Evolutionary conservation across 2,888 invertebrate genomes (phyloP).

Genomic region (Phalera bucephala): DNA sequence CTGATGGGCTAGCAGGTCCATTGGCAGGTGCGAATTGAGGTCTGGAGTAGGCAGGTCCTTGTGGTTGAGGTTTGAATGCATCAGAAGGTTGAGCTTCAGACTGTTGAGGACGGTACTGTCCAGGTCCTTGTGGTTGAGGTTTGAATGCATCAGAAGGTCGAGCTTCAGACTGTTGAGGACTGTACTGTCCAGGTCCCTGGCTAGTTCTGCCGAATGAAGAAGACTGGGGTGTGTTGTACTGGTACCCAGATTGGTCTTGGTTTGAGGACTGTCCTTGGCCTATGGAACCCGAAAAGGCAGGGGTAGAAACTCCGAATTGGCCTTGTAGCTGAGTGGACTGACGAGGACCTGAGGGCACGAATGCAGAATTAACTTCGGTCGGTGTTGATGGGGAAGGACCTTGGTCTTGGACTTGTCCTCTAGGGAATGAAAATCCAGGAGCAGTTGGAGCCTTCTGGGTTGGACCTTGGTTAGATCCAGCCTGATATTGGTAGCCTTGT

Average conservation of each 20-base stretch:
- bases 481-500: slow-evolving; percentile 26
- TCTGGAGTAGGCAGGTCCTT: slow-evolving; percentile 1
- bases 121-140: slow-evolving; percentile 1
- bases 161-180: slow-evolving; percentile 3
- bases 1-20: slow-evolving; percentile 6
- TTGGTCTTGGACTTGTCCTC: slow-evolving; percentile 11
- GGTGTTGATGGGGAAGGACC: slow-evolving; percentile 13
- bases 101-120: slow-evolving; percentile 5
- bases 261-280: slow-evolving; percentile 8
- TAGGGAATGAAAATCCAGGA: not conserved
- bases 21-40: not conserved
- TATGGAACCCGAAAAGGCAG: not conserved
- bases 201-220: slow-evolving; percentile 8
- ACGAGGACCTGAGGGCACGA: slow-evolving; percentile 4
- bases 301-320: not conserved
- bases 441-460: slow-evolving; percentile 17
- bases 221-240: slow-evolving; percentile 37
- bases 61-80: not conserved
- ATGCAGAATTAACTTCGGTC: slow-evolving; percentile 3
- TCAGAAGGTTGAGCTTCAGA: not conserved
- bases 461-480: slow-evolving; percentile 25
- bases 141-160: not conserved
- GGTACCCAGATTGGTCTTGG: slow-evolving; percentile 37
- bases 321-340: not conserved
- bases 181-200: slow-evolving; percentile 2